Conservation (phyloP, 92 coral and sea anemone species). For the Phenganax stokvisi region DNA sequence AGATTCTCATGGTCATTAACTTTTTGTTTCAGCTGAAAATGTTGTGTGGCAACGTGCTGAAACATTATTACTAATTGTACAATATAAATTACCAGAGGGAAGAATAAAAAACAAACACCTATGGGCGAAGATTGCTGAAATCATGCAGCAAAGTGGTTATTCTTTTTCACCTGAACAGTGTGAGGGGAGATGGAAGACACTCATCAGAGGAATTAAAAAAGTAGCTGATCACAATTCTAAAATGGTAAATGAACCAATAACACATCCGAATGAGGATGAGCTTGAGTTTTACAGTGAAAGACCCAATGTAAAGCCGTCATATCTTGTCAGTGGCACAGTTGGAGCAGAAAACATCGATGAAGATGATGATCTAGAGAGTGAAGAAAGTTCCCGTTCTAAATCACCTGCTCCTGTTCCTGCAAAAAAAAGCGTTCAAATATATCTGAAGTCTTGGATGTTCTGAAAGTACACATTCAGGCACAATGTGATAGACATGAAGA, state of each 20-base stretch:
- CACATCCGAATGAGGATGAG: conserved; percentile 17
- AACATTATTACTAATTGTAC: conserved; percentile 9
- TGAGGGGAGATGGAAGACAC: conserved; percentile 24
- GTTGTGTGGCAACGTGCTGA: not conserved
- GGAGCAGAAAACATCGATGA: too few species aligned
- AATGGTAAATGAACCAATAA: not conserved
- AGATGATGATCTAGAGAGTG: not conserved
- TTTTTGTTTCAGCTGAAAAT: not conserved
- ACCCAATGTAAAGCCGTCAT: conserved; percentile 10
- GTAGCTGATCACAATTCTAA: conserved; percentile 21
- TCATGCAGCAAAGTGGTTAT: not conserved
- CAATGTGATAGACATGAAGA: conserved; percentile 12
- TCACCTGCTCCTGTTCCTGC: conserved; percentile 6
- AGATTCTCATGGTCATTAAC: too few species aligned
- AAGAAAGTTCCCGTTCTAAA: not conserved
- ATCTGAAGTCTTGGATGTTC: conserved; percentile 23
- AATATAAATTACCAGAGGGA: not conserved
- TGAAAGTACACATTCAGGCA: not conserved
- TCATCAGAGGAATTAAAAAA: conserved; percentile 9
- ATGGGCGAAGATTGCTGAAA: conserved; percentile 12
- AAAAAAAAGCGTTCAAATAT: conserved; percentile 9
- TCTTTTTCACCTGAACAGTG: conserved; percentile 1
- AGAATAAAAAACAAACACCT: conserved; percentile 9
- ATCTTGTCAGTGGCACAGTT: not conserved
- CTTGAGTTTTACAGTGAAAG: conserved; percentile 10